phyloP scores from a whole-genome alignment of 2,797 vertebrate species.

The Odontamblyopus rebecca region DNA sequence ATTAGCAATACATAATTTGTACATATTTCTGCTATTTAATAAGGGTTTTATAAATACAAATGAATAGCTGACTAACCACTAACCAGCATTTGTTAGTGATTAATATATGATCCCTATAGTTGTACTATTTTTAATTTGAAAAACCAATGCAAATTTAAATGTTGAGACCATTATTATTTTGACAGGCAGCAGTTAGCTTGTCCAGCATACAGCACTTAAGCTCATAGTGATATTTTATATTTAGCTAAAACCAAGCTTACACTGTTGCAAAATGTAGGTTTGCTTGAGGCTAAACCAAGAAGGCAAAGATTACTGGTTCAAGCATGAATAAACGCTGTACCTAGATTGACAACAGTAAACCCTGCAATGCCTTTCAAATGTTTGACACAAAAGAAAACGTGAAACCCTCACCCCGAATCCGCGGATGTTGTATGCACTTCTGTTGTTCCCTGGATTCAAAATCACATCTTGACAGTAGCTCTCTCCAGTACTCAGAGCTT shows the following conservation, averaged over 20 bases:
- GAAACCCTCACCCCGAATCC: background rate
- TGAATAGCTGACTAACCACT: no score
- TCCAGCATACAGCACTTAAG: background rate
- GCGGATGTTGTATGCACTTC: background rate
- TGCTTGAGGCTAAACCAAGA: background rate
- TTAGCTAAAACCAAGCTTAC: background rate
- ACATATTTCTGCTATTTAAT: no score
- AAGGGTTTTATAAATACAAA: no score
- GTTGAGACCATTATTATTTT: background rate
- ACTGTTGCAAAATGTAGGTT: background rate
- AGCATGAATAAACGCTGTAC: background rate
- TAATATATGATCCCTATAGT: no score
- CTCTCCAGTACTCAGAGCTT: slow-evolving; percentile 11
- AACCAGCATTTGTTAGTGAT: no score
- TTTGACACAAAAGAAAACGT: background rate
- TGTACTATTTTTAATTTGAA: background rate
- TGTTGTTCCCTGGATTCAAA: slow-evolving; percentile 5
- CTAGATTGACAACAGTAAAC: background rate
- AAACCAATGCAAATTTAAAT: background rate
- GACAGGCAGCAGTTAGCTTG: background rate
- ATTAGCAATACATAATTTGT: no score
- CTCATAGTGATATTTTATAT: background rate
- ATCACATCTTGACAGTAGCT: background rate
- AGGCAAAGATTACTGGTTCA: slow-evolving; percentile 2
- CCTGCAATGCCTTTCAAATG: background rate